Base-by-base conservation (phyloP, 1,140 invertebrate species). In the Sarcophaga peregrina region DNA sequence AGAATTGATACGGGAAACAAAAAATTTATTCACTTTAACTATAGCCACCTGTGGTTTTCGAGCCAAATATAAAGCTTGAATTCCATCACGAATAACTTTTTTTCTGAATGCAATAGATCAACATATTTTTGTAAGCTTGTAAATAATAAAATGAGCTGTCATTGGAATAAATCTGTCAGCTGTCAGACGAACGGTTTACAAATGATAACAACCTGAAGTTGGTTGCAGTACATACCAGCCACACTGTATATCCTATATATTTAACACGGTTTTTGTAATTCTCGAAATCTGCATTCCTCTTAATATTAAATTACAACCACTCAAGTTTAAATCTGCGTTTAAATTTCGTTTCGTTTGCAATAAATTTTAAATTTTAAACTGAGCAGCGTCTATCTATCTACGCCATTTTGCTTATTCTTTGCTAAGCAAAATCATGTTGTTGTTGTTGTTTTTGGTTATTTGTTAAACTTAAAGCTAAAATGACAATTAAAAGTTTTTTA, bases 401-500 rank as follows among this genome's bases (percentile, higher is more conserved):
- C 17, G 20, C 17, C 62, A 72, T 17, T 72, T 17, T 25, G n/a
- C 37, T 72, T 72, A n/a, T 72, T 72, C 8, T 20, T 72, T 72
- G 17, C 62, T 72, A 17, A 72, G 37, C 62, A 72, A 72, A 17
- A 25, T n/a, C n/a, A n/a, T n/a, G 7, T 0, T 9, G 6, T 25
- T 9, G 11, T 25, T 72, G 62, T 72, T 72, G n/a, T 72, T 72
- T 0, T 17, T 78, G 11, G 75, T 78, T 78, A 47, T 78, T 50
- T 78, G 48, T 78, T 78, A 78, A 47, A 78, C 75, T 78, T 78
- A 78, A 78, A 78, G 75, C 75, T 78, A 78, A 37, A 78, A 78
- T 78, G 75, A 78, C 75, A 78, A 78, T 78, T 78, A 78, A 78
- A 78, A 78, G n/a, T 78, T 78, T 78, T 25, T 78, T 52, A 50